Conservation (phyloP, 2,888 invertebrate genomes). For the Drosophila vallismaia region DNA sequence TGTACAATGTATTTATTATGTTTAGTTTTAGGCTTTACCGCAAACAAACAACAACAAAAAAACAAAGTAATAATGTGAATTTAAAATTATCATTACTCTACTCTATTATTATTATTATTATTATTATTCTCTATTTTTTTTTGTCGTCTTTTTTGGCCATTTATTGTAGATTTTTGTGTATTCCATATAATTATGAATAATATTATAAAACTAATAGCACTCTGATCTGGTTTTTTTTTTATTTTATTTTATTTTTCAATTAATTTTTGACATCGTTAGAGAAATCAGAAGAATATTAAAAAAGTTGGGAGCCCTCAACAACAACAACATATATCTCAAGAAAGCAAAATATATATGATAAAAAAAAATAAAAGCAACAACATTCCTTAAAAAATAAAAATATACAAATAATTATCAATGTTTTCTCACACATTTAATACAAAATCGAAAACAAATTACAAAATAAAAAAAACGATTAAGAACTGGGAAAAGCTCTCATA, state of each 20-base stretch:
- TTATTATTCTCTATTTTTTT: slow-evolving; percentile 41
- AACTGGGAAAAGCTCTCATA: slow-evolving; percentile 39
- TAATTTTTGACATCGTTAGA: neutral
- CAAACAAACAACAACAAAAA: too few species aligned
- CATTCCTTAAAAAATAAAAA: slow-evolving; percentile 52
- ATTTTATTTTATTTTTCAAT: slow-evolving; percentile 31
- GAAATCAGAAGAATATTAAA: slow-evolving; percentile 1
- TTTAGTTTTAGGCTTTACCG: too few species aligned
- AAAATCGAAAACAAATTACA: slow-evolving; percentile 15
- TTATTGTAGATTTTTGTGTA: slow-evolving; percentile 45
- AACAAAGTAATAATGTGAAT: slow-evolving; percentile 13
- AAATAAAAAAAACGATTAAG: slow-evolving; percentile 33
- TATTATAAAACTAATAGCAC: slow-evolving; percentile 37
- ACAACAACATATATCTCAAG: slow-evolving; percentile 19
- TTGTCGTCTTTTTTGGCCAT: slow-evolving; percentile 36
- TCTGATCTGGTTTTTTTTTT: slow-evolving; percentile 37
- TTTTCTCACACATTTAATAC: slow-evolving; percentile 63
- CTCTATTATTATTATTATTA: slow-evolving; percentile 19
- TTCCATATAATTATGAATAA: slow-evolving; percentile 60
- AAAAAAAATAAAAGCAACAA: slow-evolving; percentile 8
- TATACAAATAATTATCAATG: slow-evolving; percentile 52
- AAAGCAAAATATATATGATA: slow-evolving; percentile 13
- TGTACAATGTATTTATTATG: slow-evolving; percentile 48
- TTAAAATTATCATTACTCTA: slow-evolving; percentile 18
- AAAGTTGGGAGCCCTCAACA: slow-evolving; percentile 24